A percentile compares a stretch with the other conserved stretches of the same genome.
phyloP scores from a whole-genome alignment of 2,113 vertebrate species.

The Nycticryphes semicollaris region DNA sequence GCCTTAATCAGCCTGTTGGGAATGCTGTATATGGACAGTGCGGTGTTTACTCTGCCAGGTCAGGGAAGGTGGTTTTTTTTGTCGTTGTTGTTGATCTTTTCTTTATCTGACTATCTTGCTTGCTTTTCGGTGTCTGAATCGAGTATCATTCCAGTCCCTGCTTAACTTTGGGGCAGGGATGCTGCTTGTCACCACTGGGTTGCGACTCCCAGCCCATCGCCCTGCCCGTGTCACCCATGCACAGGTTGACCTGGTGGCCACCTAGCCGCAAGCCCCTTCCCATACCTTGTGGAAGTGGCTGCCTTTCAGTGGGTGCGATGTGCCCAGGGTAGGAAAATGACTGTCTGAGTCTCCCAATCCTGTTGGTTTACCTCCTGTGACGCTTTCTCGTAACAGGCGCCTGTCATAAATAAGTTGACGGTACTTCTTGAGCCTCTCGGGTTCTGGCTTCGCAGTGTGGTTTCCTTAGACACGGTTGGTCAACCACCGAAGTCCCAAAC shows the following conservation, averaged over 20 bases:
- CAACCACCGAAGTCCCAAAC: neutral
- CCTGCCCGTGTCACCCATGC: neutral
- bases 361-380: neutral
- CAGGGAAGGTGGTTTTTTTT: neutral
- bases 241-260: neutral
- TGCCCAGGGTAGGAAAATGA: neutral
- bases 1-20: neutral
- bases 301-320: neutral
- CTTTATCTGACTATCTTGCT: neutral
- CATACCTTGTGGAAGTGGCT: rapidly evolving
- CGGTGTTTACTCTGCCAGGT: neutral
- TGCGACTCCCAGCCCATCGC: neutral
- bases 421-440: neutral
- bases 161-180: neutral
- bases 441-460: neutral
- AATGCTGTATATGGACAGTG: neutral
- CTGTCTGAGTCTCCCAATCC: neutral
- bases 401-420: neutral
- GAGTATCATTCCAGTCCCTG: neutral
- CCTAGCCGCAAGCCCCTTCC: neutral
- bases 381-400: neutral
- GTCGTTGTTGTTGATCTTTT: neutral
- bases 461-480: neutral
- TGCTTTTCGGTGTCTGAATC: neutral
- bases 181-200: too few relatives aligned